Base-by-base conservation (phyloP, 2,797 vertebrate species). In the Champsocephalus gunnari region DNA sequence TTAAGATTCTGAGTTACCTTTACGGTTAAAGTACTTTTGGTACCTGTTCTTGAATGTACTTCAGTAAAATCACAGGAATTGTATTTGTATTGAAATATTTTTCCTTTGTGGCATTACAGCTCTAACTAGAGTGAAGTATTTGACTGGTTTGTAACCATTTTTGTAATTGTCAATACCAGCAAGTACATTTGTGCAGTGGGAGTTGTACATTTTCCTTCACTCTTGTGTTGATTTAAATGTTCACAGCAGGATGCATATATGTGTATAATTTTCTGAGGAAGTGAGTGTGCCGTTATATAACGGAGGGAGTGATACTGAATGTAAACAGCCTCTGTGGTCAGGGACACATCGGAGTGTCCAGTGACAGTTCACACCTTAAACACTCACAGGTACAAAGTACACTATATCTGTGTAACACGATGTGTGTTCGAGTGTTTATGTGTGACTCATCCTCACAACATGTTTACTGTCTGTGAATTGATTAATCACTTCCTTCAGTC, bases 361-460 rank as follows among this genome's bases (percentile, higher is more conserved):
- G 9, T 3, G 14, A 63, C 58, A 13, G 51, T 56, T 70, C 69
- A 76, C 86, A 82, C 79, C 48, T 75, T 68, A 47, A 54, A 62
- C 49, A 75, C 71, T 83, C 67, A 76, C 85, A 87, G 87, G 88
- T 91, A 90, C 89, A 88, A 60, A 66, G 53, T 60, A 70, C 80
- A 70, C 66, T 9, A 38, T 38, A 38, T 69, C 47, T 71, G 77
- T 80, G 47, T 78, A 24, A 60, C 59, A n/a, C 32, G 61, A 10
- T 56, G 60, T 64, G 61, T 67, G 51, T 67, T 60, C 57, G 58
- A 76, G 81, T 84, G 64, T 82, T 53, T 73, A 53, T 12, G 41
- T 9, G 51, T 92, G 93, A 92, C 60, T 94, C 91, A 91, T 44
- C 49, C 1, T 17, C 67, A 73, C 87, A 90, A 83, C 89, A 82